These are phyloP conservation scores for Phaedon cochleariae DNA, from an alignment of 2,888 invertebrate species.

Conservation along the genomic window DNA sequence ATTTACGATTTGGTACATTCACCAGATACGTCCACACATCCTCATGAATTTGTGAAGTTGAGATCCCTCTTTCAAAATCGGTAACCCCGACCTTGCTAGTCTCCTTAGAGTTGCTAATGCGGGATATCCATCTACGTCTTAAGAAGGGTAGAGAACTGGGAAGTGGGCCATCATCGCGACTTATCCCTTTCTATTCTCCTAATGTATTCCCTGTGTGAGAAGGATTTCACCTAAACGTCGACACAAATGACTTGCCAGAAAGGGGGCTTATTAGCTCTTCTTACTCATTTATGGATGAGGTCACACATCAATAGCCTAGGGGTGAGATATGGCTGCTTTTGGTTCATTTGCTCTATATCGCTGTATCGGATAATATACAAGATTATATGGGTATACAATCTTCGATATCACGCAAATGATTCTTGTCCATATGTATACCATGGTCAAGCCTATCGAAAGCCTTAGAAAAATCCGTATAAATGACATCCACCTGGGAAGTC, in stretches of 20 bases:
- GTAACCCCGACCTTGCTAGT: neutral
- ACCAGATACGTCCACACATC: too few species aligned
- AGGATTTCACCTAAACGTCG: conserved; percentile 50
- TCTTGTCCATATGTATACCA: too few species aligned
- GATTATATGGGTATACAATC: too few species aligned
- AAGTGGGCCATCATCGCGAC: conserved; percentile 58
- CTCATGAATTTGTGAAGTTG: too few species aligned
- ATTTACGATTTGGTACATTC: too few species aligned
- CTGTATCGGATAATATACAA: too few species aligned
- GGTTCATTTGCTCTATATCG: too few species aligned
- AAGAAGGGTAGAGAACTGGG: conserved; percentile 52
- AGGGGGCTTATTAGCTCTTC: conserved; percentile 37
- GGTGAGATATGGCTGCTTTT: neutral
- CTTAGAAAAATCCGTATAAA: too few species aligned
- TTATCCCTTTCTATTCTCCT: conserved; percentile 58
- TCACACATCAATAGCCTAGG: neutral
- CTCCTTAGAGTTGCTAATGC: conserved; percentile 45
- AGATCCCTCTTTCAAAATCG: neutral
- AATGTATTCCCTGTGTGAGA: conserved; percentile 58
- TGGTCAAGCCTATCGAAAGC: too few species aligned
- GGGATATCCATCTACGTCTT: conserved; percentile 58
- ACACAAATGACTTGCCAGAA: conserved; percentile 30
- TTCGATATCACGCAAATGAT: too few species aligned
- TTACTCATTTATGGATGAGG: conserved; percentile 34
- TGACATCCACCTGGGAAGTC: too few species aligned